Evolutionary conservation across 2,797 vertebrate genomes (phyloP).

Genomic region (Sebastes oblongus): DNA sequence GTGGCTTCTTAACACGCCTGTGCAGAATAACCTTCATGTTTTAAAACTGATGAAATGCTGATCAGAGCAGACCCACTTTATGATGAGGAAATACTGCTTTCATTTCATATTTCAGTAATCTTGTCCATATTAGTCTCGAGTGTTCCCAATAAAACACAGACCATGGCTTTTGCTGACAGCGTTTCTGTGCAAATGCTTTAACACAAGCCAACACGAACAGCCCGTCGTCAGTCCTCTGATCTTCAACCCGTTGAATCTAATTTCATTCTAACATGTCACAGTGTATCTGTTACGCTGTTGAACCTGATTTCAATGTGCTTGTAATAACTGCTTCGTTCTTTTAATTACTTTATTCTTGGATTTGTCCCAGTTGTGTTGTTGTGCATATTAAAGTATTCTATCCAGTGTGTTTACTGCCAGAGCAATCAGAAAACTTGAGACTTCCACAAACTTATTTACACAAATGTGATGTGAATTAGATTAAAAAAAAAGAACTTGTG

Average conservation of each 20-base stretch:
- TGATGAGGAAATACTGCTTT: constrained; percentile 67
- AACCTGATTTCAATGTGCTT: neutral
- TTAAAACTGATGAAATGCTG: constrained; percentile 43
- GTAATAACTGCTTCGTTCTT: neutral
- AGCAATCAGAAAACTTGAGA: neutral
- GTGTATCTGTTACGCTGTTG: neutral
- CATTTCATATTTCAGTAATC: constrained; percentile 59
- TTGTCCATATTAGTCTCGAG: constrained; percentile 33
- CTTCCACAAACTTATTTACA: neutral
- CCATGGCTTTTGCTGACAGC: constrained; percentile 45
- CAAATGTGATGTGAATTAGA: neutral
- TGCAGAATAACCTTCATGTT: constrained; percentile 36
- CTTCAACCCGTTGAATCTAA: constrained; percentile 25
- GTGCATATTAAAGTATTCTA: neutral
- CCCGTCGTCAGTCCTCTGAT: constrained; percentile 35
- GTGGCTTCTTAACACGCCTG: neutral
- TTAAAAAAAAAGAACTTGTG: neutral
- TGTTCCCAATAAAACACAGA: constrained; percentile 55
- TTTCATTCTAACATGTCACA: constrained; percentile 6
- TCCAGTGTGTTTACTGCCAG: neutral
- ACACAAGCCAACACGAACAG: constrained; percentile 34
- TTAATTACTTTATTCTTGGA: neutral
- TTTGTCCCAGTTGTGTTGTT: neutral
- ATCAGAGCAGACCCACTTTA: constrained; percentile 57
- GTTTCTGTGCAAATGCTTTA: constrained; percentile 14